Conservation (phyloP, 2,888 invertebrate species). For the Clostera curtula region DNA sequence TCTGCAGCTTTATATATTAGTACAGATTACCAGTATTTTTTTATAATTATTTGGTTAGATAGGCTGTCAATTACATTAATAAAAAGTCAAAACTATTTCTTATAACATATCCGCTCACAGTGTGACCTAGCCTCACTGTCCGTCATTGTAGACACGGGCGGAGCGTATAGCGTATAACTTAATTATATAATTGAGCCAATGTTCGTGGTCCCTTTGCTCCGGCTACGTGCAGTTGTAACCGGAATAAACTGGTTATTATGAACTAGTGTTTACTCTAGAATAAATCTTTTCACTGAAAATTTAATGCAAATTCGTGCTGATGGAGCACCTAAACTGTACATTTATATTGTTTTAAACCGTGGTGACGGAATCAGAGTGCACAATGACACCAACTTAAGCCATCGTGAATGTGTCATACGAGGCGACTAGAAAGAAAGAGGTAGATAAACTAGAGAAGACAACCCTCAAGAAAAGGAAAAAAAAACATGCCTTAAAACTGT, state of each 20-base stretch:
- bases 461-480: too few species aligned
- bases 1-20: too few species aligned
- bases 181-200: slow-evolving; percentile 36
- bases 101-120: slow-evolving; percentile 11
- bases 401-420: too few species aligned
- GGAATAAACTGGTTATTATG: slow-evolving; percentile 15
- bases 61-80: too few species aligned
- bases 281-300: not conserved
- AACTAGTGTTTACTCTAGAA: slow-evolving; percentile 7
- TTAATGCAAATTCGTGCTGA: not conserved
- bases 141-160: slow-evolving; percentile 26
- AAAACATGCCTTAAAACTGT: too few species aligned
- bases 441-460: too few species aligned
- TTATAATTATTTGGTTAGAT: too few species aligned
- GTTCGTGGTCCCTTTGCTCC: slow-evolving; percentile 15
- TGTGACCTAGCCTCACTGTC: slow-evolving; percentile 9
- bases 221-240: slow-evolving; percentile 14
- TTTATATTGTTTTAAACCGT: too few species aligned
- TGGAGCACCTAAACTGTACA: not conserved
- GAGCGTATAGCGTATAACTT: slow-evolving; percentile 33
- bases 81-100: not conserved
- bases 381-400: too few species aligned
- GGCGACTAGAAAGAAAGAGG: too few species aligned
- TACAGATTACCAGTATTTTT: too few species aligned
- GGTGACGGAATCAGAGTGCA: too few species aligned